phyloP scores from a whole-genome alignment of 2,888 invertebrate species.

The Tetanocera ferruginea region DNA sequence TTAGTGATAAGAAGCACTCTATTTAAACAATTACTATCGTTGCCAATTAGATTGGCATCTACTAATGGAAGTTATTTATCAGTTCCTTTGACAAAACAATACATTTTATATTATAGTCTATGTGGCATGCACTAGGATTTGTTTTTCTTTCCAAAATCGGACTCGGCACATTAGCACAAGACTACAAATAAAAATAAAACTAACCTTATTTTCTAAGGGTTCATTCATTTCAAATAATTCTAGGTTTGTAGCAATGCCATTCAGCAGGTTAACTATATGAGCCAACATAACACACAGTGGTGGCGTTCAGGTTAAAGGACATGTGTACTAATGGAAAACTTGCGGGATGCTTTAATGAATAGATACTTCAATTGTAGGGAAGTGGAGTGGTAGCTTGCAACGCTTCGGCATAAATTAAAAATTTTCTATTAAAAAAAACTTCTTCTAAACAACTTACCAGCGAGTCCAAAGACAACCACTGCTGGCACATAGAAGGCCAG shows the following conservation, averaged over 20 bases:
- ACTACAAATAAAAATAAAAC: too few relatives aligned
- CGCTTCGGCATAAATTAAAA: not conserved
- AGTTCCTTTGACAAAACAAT: too few relatives aligned
- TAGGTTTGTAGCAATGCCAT: too few relatives aligned
- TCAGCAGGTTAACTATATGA: too few relatives aligned
- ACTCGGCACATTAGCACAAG: too few relatives aligned
- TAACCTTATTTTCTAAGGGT: too few relatives aligned
- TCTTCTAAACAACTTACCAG: slow-evolving; percentile 73
- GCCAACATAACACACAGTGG: too few relatives aligned
- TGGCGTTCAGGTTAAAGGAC: not conserved
- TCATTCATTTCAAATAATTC: too few relatives aligned
- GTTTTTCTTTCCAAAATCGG: too few relatives aligned
- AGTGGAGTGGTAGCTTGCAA: not conserved
- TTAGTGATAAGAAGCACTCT: not conserved
- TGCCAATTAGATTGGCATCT: not conserved
- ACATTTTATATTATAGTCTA: not conserved
- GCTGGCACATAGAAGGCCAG: slow-evolving; percentile 88
- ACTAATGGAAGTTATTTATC: not conserved
- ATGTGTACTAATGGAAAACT: not conserved
- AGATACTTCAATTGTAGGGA: not conserved
- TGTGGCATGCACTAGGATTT: too few relatives aligned
- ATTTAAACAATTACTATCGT: not conserved
- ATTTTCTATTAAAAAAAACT: not conserved
- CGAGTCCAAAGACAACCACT: slow-evolving; percentile 81
- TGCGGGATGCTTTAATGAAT: not conserved